Evolutionary conservation across 2,113 vertebrate species (phyloP).

Genomic region (Puffinus mauretanicus): DNA sequence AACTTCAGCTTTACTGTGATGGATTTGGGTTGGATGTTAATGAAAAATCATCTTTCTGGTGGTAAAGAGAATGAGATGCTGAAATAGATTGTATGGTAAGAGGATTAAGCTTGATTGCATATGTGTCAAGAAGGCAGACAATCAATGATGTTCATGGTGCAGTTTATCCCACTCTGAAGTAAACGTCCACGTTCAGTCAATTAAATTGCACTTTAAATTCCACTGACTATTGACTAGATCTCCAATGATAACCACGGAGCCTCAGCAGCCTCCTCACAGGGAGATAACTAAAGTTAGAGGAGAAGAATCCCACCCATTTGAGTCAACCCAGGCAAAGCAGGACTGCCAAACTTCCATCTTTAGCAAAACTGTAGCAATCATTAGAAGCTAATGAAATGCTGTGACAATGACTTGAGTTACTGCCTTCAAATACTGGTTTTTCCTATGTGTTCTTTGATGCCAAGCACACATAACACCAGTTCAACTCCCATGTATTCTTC

Average conservation of each 20-base stretch:
- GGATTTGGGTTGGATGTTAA: not conserved
- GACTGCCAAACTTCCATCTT: not conserved
- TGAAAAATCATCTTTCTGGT: not conserved
- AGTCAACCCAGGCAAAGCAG: not conserved
- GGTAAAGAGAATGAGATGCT: not conserved
- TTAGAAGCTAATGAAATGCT: not conserved
- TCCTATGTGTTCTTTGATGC: not conserved
- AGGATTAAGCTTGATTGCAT: not conserved
- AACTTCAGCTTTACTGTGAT: not conserved
- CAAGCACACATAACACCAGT: not conserved
- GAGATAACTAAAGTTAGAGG: not conserved
- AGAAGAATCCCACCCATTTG: not conserved
- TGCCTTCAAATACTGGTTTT: not conserved
- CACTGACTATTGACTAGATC: not conserved
- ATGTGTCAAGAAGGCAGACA: not conserved
- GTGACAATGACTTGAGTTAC: not conserved
- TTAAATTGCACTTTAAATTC: slow-evolving; percentile 1
- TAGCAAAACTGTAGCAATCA: not conserved
- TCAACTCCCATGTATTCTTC: not conserved
- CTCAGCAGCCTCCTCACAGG: not conserved
- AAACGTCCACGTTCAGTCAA: not conserved
- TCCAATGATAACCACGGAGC: not conserved
- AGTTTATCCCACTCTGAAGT: not conserved
- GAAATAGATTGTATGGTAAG: not conserved
- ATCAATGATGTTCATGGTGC: not conserved